phyloP scores from a whole-genome alignment of 2,113 vertebrate genomes.

The Mastomys natalensis region DNA sequence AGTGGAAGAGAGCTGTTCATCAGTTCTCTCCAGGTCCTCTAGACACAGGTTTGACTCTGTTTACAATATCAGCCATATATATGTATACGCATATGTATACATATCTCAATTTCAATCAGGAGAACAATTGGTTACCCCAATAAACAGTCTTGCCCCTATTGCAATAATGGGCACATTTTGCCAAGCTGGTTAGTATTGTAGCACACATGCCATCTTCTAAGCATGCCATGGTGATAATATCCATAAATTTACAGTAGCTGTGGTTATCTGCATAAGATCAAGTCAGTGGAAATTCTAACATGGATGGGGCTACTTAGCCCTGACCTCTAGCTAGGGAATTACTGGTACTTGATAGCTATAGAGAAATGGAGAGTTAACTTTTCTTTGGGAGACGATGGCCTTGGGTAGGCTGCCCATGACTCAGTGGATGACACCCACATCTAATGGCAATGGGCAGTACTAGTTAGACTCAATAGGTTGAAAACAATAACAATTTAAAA shows the following conservation, averaged over 20 bases:
- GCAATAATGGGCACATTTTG: background rate
- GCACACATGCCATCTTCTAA: background rate
- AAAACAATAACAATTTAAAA: background rate
- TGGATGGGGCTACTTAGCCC: background rate
- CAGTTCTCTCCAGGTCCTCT: too few relatives aligned
- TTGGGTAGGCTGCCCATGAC: background rate
- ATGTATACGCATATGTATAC: too few relatives aligned
- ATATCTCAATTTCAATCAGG: too few relatives aligned
- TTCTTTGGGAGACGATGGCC: too few relatives aligned
- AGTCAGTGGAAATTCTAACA: background rate
- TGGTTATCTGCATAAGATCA: background rate
- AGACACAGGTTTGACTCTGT: background rate
- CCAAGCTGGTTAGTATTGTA: too few relatives aligned
- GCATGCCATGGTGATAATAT: background rate
- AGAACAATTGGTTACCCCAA: background rate
- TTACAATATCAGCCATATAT: background rate
- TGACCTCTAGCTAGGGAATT: background rate
- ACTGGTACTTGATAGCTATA: background rate
- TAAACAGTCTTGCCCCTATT: background rate
- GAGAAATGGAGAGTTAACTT: background rate
- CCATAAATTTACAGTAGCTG: background rate
- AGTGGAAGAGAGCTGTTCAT: background rate
- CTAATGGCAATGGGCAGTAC: background rate
- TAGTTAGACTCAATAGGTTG: background rate
- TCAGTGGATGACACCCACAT: background rate